Percentiles rank a stretch among this genome's conserved stretches.
phyloP scores from a whole-genome alignment of 2,797 vertebrate species.

The Anisognathus igniventris region DNA sequence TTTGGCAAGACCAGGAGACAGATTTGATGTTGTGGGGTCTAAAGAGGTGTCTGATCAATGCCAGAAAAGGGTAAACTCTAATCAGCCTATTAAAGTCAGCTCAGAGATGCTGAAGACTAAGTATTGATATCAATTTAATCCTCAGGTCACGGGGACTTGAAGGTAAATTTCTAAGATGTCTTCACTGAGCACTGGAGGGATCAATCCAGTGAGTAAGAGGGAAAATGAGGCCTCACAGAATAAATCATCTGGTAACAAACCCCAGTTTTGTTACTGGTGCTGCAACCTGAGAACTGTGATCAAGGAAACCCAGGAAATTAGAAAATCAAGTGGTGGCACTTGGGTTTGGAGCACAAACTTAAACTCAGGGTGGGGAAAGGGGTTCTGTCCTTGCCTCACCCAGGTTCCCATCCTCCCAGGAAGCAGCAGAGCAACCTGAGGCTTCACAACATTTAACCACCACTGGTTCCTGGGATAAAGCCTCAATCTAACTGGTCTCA shows the following conservation, averaged over 20 bases:
- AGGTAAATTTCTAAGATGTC: not conserved
- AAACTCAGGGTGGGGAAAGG: not conserved
- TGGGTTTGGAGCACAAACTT: not conserved
- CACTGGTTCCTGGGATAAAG: not conserved
- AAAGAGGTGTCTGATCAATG: not conserved
- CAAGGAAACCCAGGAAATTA: accelerated
- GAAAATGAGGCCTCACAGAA: not conserved
- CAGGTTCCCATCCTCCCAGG: not conserved
- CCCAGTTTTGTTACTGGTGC: not conserved
- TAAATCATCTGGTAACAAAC: not conserved
- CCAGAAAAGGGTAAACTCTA: not conserved
- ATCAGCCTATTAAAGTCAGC: not conserved
- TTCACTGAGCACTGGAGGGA: not conserved
- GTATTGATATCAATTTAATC: not conserved
- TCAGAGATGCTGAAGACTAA: not conserved
- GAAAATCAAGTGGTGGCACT: not conserved
- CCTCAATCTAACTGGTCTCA: not conserved
- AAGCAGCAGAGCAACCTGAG: not conserved
- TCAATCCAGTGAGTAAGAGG: not conserved
- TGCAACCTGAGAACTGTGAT: not conserved
- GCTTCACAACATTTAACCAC: not conserved
- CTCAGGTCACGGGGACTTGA: not conserved
- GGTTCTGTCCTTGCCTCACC: not conserved
- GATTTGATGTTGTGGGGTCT: not conserved
- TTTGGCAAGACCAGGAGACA: not conserved